A percentile compares a stretch with the other conserved stretches of the same genome.
Evolutionary conservation across 1,140 invertebrate genomes (phyloP).

Genomic region (Drosophila pseudoananassae): DNA sequence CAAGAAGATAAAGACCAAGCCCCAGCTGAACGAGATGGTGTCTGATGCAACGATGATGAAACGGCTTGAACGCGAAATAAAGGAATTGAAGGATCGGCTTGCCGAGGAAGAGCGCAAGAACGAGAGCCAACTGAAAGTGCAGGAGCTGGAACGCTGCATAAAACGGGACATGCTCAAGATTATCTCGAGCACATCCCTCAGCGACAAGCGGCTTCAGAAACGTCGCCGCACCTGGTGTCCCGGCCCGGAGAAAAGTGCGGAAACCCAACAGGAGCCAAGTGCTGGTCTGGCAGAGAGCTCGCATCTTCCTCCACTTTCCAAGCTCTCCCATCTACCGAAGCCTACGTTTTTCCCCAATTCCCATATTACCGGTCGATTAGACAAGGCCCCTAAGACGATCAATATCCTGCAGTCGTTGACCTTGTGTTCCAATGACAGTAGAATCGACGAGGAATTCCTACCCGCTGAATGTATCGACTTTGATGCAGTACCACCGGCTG

Average conservation of each 20-base stretch:
- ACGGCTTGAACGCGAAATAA: conserved; percentile 85
- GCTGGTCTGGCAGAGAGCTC: conserved; percentile 86
- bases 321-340: conserved; percentile 55
- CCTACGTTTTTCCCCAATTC: conserved; percentile 54
- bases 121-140: conserved; percentile 68
- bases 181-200: conserved; percentile 60
- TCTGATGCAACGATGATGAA: conserved; percentile 89
- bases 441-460: conserved; percentile 30
- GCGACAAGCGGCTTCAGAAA: conserved; percentile 53
- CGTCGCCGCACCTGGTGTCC: conserved; percentile 74
- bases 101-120: conserved; percentile 84
- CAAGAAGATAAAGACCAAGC: conserved; percentile 89
- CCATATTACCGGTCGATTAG: background rate
- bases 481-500: conserved; percentile 3
- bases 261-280: background rate
- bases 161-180: conserved; percentile 68
- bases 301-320: conserved; percentile 3
- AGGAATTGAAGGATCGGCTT: conserved; percentile 84
- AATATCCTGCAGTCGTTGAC: conserved; percentile 37
- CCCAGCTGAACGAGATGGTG: conserved; percentile 90
- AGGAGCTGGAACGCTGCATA: conserved; percentile 58
- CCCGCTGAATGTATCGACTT: conserved; percentile 41
- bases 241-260: conserved; percentile 3
- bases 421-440: background rate
- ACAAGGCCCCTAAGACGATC: conserved; percentile 48